Conservation (phyloP, 1,140 invertebrate genomes). For the Streblospio benedicti region DNA sequence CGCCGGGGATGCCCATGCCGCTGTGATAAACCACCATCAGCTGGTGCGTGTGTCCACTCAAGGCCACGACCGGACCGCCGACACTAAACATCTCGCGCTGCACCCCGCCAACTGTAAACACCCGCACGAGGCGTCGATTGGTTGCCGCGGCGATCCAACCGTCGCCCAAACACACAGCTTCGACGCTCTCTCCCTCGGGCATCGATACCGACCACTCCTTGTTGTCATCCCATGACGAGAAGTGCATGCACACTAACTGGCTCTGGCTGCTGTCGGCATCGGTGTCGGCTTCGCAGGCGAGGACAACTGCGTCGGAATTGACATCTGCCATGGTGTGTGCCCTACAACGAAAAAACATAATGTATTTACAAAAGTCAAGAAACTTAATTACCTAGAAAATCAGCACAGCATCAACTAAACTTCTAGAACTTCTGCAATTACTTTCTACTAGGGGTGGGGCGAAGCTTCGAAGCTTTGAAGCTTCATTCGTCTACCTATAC, state of each 20-base stretch:
- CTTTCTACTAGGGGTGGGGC: too few relatives aligned
- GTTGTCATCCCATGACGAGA: conserved; percentile 65
- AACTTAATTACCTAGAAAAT: too few relatives aligned
- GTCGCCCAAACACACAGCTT: conserved; percentile 60
- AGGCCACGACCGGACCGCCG: conserved; percentile 61
- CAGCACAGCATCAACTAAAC: too few relatives aligned
- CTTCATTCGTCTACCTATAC: too few relatives aligned
- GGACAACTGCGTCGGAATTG: conserved; percentile 64
- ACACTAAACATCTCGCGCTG: conserved; percentile 70
- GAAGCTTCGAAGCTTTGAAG: too few relatives aligned
- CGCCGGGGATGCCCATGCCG: conserved; percentile 41
- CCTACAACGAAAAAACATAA: too few relatives aligned
- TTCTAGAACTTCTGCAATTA: too few relatives aligned
- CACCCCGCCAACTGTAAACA: conserved; percentile 76
- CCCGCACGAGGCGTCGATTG: conserved; percentile 59
- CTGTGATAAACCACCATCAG: conserved; percentile 64
- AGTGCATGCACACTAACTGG: conserved; percentile 65
- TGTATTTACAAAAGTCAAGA: too few relatives aligned
- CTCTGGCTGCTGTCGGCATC: too few relatives aligned
- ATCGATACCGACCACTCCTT: conserved; percentile 80
- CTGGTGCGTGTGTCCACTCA: conserved; percentile 60
- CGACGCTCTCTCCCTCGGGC: conserved; percentile 64
- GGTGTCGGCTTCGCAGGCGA: conserved; percentile 58
- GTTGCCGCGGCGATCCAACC: conserved; percentile 72
- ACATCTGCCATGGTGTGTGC: conserved; percentile 75